Base-by-base conservation (phyloP, 1,140 invertebrate genomes). In the Drosophila insularis region DNA sequence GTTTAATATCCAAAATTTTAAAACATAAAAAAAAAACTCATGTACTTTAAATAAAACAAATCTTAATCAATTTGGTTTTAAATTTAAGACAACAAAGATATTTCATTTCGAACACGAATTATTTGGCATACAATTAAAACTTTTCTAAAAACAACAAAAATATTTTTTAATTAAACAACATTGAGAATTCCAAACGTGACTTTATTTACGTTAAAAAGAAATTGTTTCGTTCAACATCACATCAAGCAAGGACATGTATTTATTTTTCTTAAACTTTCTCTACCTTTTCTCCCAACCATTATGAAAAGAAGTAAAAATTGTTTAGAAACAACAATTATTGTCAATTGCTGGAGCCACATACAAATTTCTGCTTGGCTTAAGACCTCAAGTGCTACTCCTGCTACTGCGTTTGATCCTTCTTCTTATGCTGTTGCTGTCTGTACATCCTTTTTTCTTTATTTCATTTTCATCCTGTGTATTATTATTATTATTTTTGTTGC, bases 251-350 rank as follows among this genome's bases (percentile, higher is more conserved):
- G 68, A 74, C 74, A 4, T 37, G 66, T 76, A 74, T 60, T 63
- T 69, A 69, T 69, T 69, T 64, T 68, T 63, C 62, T 59, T 55
- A 27, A 66, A 69, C 64, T 68, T 75, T 75, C 50, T 75, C 59
- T 32, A 13, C 27, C n/a, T 27, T 35, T 74, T 63, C 27, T 39
- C 21, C 39, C 61, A 68, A 39, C 56, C 68, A 55, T 31, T 75
- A 6, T 63, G 11, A 31, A 53, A 39, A 21, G 35, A 21, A 59
- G 54, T 23, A 11, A 27, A 35, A 53, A 59, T 64, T 62, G 58
- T 73, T 68, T 23, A 50, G 62, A 55, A 78, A 78, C 62, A 74
- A 68, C 78, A 87, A 82, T 81, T 87, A 86, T 86, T 78, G 79
- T 76, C 71, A 68, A 81, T 81, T 68, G 79, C 71, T 67, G 65